These are phyloP conservation scores for Diabrotica undecimpunctata DNA, from an alignment of 1,140 invertebrate genomes.

Conservation along the genomic window DNA sequence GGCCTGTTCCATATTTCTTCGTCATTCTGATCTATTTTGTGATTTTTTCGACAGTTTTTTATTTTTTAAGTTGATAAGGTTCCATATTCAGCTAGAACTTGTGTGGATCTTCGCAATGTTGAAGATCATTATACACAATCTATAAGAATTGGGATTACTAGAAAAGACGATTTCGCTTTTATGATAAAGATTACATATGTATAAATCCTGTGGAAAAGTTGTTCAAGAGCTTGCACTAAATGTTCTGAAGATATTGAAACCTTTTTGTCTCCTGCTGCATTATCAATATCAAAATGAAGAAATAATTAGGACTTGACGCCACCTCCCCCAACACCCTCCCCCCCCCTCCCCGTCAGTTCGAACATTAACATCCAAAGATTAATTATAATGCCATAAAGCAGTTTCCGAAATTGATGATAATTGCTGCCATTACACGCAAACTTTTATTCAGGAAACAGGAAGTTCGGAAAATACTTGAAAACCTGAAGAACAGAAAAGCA, in stretches of 20 bases:
- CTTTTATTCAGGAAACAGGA: too few relatives aligned
- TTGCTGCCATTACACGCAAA: too few relatives aligned
- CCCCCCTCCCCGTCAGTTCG: conserved; percentile 16
- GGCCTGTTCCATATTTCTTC: too few relatives aligned
- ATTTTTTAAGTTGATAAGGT: too few relatives aligned
- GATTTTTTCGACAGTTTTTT: too few relatives aligned
- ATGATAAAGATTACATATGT: background rate
- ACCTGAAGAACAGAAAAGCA: too few relatives aligned
- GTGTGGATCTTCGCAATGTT: conserved; percentile 10
- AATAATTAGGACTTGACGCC: conserved; percentile 23
- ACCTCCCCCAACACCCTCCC: too few relatives aligned
- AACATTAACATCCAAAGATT: conserved; percentile 1
- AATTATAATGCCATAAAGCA: background rate
- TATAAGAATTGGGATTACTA: too few relatives aligned
- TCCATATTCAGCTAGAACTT: conserved; percentile 14
- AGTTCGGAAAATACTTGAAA: too few relatives aligned
- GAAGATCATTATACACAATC: conserved; percentile 8
- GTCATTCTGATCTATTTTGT: too few relatives aligned
- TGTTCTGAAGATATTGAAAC: background rate
- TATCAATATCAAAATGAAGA: conserved; percentile 3
- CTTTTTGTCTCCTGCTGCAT: background rate
- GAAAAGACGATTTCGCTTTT: too few relatives aligned
- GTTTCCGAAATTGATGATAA: background rate
- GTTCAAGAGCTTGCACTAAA: background rate
- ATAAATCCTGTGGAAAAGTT: background rate